phyloP scores from a whole-genome alignment of 2,113 vertebrate genomes.

The Eira barbara region DNA sequence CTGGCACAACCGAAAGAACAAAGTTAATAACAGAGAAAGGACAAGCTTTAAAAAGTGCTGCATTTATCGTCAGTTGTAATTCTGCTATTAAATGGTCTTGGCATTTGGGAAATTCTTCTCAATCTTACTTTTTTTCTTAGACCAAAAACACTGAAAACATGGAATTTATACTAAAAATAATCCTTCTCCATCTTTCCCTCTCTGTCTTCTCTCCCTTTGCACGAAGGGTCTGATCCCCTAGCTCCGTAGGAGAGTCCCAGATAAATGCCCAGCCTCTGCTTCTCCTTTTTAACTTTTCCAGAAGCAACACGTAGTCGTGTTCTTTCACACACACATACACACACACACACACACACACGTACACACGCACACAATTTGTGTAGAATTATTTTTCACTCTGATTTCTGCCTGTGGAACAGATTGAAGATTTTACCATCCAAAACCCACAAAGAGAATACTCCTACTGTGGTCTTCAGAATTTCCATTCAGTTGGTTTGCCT shows the following conservation, averaged over 20 bases:
- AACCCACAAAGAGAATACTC: constrained; percentile 67
- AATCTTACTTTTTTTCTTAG: constrained; percentile 69
- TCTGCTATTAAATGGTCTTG: constrained; percentile 81
- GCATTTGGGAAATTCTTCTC: constrained; percentile 78
- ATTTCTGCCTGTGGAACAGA: constrained; percentile 74
- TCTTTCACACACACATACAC: neutral
- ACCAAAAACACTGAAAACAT: constrained; percentile 64
- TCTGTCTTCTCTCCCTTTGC: neutral
- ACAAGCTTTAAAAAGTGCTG: constrained; percentile 76
- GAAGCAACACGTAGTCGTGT: neutral
- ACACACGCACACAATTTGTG: neutral
- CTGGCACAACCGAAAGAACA: constrained; percentile 80
- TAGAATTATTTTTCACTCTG: constrained; percentile 35
- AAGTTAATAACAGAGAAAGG: constrained; percentile 81
- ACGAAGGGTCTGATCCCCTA: neutral
- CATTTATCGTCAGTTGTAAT: constrained; percentile 77
- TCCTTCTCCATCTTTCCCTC: neutral
- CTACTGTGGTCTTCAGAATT: constrained; percentile 70
- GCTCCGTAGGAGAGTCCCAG: neutral
- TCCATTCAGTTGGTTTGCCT: constrained; percentile 67
- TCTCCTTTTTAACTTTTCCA: constrained; percentile 2
- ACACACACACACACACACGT: neutral
- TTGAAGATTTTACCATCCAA: constrained; percentile 71
- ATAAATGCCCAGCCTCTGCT: neutral
- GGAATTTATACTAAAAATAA: constrained; percentile 66